phyloP scores from a whole-genome alignment of 2,797 vertebrate species.

The Rachycentron canadum region DNA sequence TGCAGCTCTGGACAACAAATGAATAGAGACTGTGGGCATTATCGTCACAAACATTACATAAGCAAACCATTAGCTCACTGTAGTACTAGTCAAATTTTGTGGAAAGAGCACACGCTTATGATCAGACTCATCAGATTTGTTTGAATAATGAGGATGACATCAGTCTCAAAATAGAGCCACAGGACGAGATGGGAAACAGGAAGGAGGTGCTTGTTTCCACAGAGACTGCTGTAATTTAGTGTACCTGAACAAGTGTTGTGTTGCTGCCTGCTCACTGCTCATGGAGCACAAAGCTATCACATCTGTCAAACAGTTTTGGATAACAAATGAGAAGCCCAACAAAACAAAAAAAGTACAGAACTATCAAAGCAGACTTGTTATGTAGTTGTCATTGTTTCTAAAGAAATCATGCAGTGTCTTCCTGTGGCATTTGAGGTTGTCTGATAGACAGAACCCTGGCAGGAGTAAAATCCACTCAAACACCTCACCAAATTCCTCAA shows the following conservation, averaged over 20 bases:
- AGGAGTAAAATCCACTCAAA: conserved; percentile 19
- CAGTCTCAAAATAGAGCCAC: conserved; percentile 67
- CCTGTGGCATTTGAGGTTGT: conserved; percentile 1
- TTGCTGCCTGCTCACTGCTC: conserved; percentile 35
- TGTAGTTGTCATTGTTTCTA: conserved; percentile 6
- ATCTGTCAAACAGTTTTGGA: conserved; percentile 26
- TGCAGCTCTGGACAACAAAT: conserved; percentile 36
- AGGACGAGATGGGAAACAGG: conserved; percentile 40
- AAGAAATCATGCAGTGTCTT: neutral
- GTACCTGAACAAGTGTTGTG: conserved; percentile 39
- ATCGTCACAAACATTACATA: conserved; percentile 53
- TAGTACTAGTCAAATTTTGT: conserved; percentile 56
- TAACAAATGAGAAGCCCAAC: conserved; percentile 13
- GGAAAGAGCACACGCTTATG: conserved; percentile 45
- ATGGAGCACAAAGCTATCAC: conserved; percentile 40
- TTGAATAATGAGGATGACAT: conserved; percentile 77
- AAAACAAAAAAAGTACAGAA: conserved; percentile 1
- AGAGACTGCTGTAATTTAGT: conserved; percentile 57
- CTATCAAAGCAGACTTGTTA: neutral
- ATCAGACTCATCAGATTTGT: conserved; percentile 64
- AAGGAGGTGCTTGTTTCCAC: conserved; percentile 64
- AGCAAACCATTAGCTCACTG: conserved; percentile 54
- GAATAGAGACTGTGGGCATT: conserved; percentile 17
- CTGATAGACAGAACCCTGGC: conserved; percentile 11
- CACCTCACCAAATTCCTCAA: conserved; percentile 33